These are phyloP conservation scores for Prionailurus viverrinus DNA, from an alignment of 2,113 vertebrate species.

Conservation along the genomic window DNA sequence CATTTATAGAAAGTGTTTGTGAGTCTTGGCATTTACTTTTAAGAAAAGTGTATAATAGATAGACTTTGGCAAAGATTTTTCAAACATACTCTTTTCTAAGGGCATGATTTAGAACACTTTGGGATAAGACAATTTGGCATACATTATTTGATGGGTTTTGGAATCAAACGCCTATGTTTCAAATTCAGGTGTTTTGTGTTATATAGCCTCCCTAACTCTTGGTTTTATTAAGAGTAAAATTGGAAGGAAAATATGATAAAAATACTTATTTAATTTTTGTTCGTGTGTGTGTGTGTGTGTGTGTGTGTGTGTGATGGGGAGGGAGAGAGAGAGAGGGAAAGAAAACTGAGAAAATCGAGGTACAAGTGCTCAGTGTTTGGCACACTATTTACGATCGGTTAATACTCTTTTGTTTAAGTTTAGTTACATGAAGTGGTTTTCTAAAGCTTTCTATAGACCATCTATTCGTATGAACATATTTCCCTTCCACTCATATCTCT, in stretches of 20 bases:
- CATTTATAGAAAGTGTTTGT: conserved; percentile 73
- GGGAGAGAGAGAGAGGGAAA: not conserved
- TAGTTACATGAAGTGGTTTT: not conserved
- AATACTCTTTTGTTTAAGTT: not conserved
- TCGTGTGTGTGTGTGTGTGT: not conserved
- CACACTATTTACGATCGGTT: not conserved
- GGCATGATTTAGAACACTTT: conserved; percentile 54
- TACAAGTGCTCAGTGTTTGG: not conserved
- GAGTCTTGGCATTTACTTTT: conserved; percentile 70
- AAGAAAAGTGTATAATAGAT: conserved; percentile 59
- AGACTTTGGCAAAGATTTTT: conserved; percentile 55
- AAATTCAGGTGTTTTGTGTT: not conserved
- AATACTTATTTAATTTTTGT: not conserved
- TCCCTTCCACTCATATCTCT: not conserved
- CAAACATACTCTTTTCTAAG: conserved; percentile 21
- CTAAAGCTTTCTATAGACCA: not conserved
- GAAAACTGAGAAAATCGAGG: not conserved
- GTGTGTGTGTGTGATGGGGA: not conserved
- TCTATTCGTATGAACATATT: not conserved
- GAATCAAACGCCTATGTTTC: not conserved
- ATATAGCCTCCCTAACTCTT: not conserved
- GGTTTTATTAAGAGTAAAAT: conserved; percentile 26
- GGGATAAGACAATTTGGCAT: conserved; percentile 32
- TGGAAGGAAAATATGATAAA: not conserved
- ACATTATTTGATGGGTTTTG: not conserved